Evolutionary conservation across 1,140 invertebrate species (phyloP).

Genomic region (Zaprionus camerounensis): DNA sequence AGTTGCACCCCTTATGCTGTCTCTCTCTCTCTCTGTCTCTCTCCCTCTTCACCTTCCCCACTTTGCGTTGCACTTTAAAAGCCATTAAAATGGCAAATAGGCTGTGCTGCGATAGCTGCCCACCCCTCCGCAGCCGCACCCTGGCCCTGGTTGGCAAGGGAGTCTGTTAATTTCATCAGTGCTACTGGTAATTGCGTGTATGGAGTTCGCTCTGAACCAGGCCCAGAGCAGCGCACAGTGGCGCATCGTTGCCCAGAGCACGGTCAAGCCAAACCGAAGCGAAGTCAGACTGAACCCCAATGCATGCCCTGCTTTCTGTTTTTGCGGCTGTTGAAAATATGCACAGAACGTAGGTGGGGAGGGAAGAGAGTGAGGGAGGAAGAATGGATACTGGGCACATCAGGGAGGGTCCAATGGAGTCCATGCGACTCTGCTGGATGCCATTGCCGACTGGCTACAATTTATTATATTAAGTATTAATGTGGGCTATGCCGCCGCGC

Average conservation of each 20-base stretch:
- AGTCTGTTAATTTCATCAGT: slow-evolving; percentile 80
- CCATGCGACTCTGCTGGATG: slow-evolving; percentile 41
- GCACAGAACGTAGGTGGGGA: slow-evolving; percentile 28
- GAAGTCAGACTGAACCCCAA: slow-evolving; percentile 36
- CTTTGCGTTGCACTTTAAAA: slow-evolving; percentile 70
- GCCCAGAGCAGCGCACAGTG: neutral
- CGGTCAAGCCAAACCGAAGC: slow-evolving; percentile 25
- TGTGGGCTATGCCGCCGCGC: slow-evolving; percentile 52
- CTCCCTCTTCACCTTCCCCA: neutral
- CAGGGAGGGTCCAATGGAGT: neutral
- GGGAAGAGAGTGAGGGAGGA: neutral
- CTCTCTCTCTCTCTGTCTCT: neutral
- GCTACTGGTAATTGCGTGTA: slow-evolving; percentile 78
- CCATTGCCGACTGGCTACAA: slow-evolving; percentile 78
- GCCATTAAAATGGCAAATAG: slow-evolving; percentile 77
- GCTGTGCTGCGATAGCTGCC: slow-evolving; percentile 16
- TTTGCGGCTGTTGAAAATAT: slow-evolving; percentile 60
- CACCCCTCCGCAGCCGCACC: neutral
- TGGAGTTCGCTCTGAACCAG: slow-evolving; percentile 50
- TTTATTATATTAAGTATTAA: slow-evolving; percentile 83
- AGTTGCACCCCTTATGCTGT: neutral
- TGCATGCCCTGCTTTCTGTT: slow-evolving; percentile 39
- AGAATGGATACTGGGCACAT: neutral
- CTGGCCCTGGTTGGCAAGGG: neutral
- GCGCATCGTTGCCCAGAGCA: neutral